These are phyloP conservation scores for Dynastes maya DNA, from an alignment of 2,888 invertebrate genomes.

Conservation along the genomic window DNA sequence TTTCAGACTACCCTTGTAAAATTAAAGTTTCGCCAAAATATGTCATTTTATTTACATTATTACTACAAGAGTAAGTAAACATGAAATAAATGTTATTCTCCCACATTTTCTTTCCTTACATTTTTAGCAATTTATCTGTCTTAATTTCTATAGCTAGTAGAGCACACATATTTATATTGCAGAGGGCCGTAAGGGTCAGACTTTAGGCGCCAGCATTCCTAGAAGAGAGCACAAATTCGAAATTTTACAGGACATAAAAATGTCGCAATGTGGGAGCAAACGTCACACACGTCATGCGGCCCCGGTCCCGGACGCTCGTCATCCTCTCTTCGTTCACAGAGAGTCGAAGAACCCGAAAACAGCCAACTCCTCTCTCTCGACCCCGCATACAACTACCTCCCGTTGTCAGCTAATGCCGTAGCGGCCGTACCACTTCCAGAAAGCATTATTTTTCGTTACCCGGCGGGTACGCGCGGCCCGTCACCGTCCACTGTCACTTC, in stretches of 20 bases:
- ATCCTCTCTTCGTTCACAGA: constrained; percentile 3
- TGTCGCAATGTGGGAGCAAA: constrained; percentile 58
- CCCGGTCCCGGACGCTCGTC: constrained; percentile 56
- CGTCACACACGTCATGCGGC: constrained; percentile 63
- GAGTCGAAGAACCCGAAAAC: constrained; percentile 53
- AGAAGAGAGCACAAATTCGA: constrained; percentile 48
- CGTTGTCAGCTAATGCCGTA: constrained; percentile 54
- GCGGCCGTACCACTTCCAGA: constrained; percentile 59
- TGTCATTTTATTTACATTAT: too few relatives aligned
- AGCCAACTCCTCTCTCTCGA: constrained; percentile 49
- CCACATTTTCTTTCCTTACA: too few relatives aligned
- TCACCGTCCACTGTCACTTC: constrained; percentile 62
- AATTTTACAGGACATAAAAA: constrained; percentile 56
- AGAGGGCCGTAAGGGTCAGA: constrained; percentile 25
- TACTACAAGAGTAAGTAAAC: too few relatives aligned
- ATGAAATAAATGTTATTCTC: too few relatives aligned
- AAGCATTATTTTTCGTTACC: constrained; percentile 53
- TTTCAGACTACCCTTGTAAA: too few relatives aligned
- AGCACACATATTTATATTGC: background rate
- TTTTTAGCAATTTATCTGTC: too few relatives aligned
- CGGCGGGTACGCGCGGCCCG: constrained; percentile 49
- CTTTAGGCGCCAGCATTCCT: constrained; percentile 40
- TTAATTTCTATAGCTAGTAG: too few relatives aligned
- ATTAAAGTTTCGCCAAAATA: too few relatives aligned
- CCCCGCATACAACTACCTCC: constrained; percentile 61